A percentile compares a stretch with the other conserved stretches of the same genome.
Conservation (phyloP, 1,140 invertebrate genomes). For the Glomeris maerens region DNA sequence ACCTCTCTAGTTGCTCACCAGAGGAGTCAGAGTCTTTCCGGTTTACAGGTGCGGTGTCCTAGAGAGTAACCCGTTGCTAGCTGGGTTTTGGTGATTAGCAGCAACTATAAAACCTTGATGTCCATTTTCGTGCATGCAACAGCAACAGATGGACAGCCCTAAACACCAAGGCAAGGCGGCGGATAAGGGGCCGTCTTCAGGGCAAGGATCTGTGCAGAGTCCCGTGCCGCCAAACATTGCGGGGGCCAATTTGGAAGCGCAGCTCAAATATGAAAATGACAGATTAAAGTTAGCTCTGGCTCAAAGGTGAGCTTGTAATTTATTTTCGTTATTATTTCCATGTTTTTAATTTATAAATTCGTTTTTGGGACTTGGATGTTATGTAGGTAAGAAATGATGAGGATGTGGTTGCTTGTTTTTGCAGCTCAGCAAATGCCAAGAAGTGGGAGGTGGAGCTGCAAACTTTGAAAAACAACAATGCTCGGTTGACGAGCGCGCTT, state of each 20-base stretch:
- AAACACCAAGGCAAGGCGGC: slow-evolving; percentile 38
- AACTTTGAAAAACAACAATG: slow-evolving; percentile 91
- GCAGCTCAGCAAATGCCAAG: slow-evolving; percentile 87
- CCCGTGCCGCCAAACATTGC: slow-evolving; percentile 7
- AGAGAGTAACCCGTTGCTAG: too few species aligned
- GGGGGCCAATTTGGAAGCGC: slow-evolving; percentile 48
- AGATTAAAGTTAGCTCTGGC: slow-evolving; percentile 85
- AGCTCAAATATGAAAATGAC: slow-evolving; percentile 95
- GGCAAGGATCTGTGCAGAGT: slow-evolving; percentile 1
- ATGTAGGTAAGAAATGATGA: too few species aligned
- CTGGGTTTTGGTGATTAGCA: too few species aligned
- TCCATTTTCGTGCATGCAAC: slow-evolving; percentile 17
- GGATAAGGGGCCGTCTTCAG: slow-evolving; percentile 13
- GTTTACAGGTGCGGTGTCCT: slow-evolving; percentile 34
- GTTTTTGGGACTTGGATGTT: slow-evolving; percentile 17
- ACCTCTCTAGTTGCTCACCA: slow-evolving; percentile 29
- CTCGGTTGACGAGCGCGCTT: slow-evolving; percentile 79
- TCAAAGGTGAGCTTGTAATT: slow-evolving; percentile 53
- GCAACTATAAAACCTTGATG: too few species aligned
- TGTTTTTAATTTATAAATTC: slow-evolving; percentile 12
- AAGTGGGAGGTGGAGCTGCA: slow-evolving; percentile 96
- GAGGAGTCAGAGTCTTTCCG: slow-evolving; percentile 39
- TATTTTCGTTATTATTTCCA: background rate
- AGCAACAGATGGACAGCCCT: slow-evolving; percentile 40
- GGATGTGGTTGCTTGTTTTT: slow-evolving; percentile 18